Percentiles rank a stretch among this genome's conserved stretches.
Evolutionary conservation across 2,888 invertebrate genomes (phyloP).

Genomic region (Anagyrus pseudococci): DNA sequence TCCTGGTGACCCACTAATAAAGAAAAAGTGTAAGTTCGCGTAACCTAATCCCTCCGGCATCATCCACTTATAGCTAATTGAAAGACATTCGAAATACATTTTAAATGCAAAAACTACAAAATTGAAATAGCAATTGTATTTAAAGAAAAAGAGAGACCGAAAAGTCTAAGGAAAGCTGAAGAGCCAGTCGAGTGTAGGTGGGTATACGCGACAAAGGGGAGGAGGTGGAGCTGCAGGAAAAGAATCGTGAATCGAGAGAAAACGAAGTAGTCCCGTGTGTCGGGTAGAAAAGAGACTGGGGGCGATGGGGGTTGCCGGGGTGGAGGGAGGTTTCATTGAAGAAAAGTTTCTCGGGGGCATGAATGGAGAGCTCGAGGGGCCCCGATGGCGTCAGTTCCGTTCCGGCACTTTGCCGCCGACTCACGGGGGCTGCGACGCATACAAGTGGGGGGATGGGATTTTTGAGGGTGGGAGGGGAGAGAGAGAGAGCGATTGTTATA

Average conservation of each 20-base stretch:
- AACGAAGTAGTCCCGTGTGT: conserved; percentile 28
- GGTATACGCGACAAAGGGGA: not conserved
- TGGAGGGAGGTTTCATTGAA: conserved; percentile 47
- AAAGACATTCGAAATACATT: too few relatives aligned
- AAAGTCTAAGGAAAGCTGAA: too few relatives aligned
- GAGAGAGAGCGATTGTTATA: conserved; percentile 15
- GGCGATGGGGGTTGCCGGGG: not conserved
- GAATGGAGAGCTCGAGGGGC: conserved; percentile 42
- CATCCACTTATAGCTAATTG: too few relatives aligned
- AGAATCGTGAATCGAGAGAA: conserved; percentile 10
- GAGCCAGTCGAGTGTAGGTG: too few relatives aligned
- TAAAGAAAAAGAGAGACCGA: too few relatives aligned
- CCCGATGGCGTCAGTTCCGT: conserved; percentile 50
- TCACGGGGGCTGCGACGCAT: too few relatives aligned
- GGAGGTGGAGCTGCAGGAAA: not conserved
- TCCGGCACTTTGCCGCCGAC: conserved; percentile 38
- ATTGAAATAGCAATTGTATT: too few relatives aligned
- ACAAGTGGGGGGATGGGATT: conserved; percentile 32
- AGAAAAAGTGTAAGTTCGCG: too few relatives aligned
- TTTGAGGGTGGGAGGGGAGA: too few relatives aligned
- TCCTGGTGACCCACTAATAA: too few relatives aligned
- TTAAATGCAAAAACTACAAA: too few relatives aligned
- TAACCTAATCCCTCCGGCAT: too few relatives aligned
- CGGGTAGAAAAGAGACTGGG: conserved; percentile 14
- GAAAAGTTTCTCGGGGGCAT: conserved; percentile 38